Conservation (phyloP, 64 coral and sea anemone species). For the Porites australiensis region DNA sequence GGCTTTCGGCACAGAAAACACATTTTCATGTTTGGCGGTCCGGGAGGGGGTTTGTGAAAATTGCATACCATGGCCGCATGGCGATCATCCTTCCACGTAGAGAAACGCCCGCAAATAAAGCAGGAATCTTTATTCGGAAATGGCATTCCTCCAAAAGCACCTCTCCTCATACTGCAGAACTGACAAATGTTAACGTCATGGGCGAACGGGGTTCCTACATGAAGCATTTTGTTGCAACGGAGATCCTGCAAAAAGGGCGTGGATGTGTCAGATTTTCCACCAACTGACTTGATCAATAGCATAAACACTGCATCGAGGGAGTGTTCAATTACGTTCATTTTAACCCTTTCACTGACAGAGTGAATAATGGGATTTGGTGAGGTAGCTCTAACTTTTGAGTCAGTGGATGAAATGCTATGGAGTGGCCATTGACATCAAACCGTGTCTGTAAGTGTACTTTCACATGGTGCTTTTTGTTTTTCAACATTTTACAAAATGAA, state of each 20-base stretch:
- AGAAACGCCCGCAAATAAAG: conserved; percentile 72
- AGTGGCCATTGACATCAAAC: too few species aligned
- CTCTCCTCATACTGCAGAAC: conserved; percentile 62
- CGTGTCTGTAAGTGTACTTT: too few species aligned
- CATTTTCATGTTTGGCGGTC: conserved; percentile 61
- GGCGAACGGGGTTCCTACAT: neutral
- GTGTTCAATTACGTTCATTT: too few species aligned
- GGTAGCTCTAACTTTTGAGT: too few species aligned
- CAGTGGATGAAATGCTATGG: too few species aligned
- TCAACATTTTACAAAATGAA: too few species aligned
- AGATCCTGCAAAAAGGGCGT: conserved; percentile 33
- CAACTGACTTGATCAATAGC: too few species aligned
- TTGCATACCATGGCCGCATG: conserved; percentile 63
- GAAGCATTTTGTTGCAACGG: conserved; percentile 54
- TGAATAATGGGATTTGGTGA: too few species aligned
- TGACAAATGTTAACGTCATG: conserved; percentile 74
- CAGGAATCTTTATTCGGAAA: conserved; percentile 69
- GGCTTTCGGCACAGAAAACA: conserved; percentile 70
- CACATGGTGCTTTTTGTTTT: too few species aligned
- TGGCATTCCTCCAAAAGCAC: conserved; percentile 67
- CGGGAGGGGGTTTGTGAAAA: conserved; percentile 51
- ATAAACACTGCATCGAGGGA: too few species aligned
- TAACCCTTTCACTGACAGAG: too few species aligned
- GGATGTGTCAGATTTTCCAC: neutral
- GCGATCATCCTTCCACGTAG: conserved; percentile 41